phyloP scores from a whole-genome alignment of 1,140 invertebrate genomes.

The Scaptodrosophila lebanonensis region DNA sequence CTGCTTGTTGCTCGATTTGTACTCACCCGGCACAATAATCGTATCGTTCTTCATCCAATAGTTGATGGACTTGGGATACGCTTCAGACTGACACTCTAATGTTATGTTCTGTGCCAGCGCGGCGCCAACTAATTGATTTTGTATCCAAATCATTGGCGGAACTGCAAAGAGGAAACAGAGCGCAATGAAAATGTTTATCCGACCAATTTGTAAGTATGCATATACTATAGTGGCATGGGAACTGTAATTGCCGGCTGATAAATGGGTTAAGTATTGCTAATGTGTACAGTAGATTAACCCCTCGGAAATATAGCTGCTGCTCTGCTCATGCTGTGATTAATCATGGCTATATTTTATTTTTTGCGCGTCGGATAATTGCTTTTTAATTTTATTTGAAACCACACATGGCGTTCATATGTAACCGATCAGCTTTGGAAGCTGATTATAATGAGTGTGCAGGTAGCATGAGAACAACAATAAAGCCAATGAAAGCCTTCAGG shows the following conservation, averaged over 20 bases:
- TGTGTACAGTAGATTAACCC: too few relatives aligned
- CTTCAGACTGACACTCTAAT: conserved; percentile 90
- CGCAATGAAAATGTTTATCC: conserved; percentile 10
- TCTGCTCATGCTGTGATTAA: conserved; percentile 35
- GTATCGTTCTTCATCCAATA: conserved; percentile 90
- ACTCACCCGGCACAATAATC: conserved; percentile 88
- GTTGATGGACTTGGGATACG: conserved; percentile 91
- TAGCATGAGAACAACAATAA: too few relatives aligned
- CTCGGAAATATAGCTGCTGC: conserved; percentile 42
- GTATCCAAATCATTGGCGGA: conserved; percentile 90
- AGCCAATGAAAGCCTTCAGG: too few relatives aligned
- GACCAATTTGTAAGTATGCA: not conserved
- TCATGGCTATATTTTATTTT: conserved; percentile 58
- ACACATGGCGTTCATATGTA: too few relatives aligned
- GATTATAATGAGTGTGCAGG: too few relatives aligned
- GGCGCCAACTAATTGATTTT: conserved; percentile 89
- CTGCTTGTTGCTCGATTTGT: not conserved
- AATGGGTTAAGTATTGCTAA: too few relatives aligned
- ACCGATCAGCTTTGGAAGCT: too few relatives aligned
- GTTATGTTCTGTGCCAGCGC: conserved; percentile 84
- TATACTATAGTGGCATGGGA: too few relatives aligned
- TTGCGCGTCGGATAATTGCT: conserved; percentile 64
- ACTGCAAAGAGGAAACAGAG: conserved; percentile 79
- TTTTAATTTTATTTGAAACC: conserved; percentile 64
- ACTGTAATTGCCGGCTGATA: too few relatives aligned